Base-by-base conservation (phyloP, 1,140 invertebrate genomes). In the Homalodisca vitripennis region DNA sequence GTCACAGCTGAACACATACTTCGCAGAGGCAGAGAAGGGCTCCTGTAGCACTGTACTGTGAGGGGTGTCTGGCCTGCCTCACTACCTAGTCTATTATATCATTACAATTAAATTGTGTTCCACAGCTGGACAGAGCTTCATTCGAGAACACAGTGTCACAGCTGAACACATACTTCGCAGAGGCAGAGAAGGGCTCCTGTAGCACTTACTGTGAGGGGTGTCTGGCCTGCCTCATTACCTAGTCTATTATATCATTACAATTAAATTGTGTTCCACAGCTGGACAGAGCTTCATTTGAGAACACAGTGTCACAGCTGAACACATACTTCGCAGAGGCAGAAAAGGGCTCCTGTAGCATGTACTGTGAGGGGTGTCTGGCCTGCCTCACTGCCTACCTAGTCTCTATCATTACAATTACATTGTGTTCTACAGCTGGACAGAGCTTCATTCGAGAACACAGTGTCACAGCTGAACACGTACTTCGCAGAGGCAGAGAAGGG, bases 151-250 rank as follows among this genome's bases (percentile, higher is more conserved):
- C 96, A 51, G 90, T 99, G 72, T 93, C 90, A 75, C 89, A 91
- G 74, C 82, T 99, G 73, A 99, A 99, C 81, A 88, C 88, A 64
- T 93, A 97, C 78, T 99, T 97, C 80, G 88, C 87, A 2, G 95
- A 98, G 84, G 97, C 97, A 0, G 97, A 99, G 81, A 89, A 89
- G 70, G 91, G 96, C 10, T 92, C 90, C 73, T 94, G 93, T 77
- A 91, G 91, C 53, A 96, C 95, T 0, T 98, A 97, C 77, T 98
- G 95, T 78, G 97, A 99, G 80, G 94, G 95, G 51, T 98, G 94
- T 80, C 84, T 98, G 60, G 97, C 95, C 2, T 99, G 97, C 83
- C 83, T 98, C 26, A 98, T 97, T 13, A 97, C 95, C 27, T 99
- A 99, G 79, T 84, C 98, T 70, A 92, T 98, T 72, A n/a, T n/a